These are phyloP conservation scores for Bombus impatiens DNA, from an alignment of 1,140 invertebrate species.

Conservation along the genomic window DNA sequence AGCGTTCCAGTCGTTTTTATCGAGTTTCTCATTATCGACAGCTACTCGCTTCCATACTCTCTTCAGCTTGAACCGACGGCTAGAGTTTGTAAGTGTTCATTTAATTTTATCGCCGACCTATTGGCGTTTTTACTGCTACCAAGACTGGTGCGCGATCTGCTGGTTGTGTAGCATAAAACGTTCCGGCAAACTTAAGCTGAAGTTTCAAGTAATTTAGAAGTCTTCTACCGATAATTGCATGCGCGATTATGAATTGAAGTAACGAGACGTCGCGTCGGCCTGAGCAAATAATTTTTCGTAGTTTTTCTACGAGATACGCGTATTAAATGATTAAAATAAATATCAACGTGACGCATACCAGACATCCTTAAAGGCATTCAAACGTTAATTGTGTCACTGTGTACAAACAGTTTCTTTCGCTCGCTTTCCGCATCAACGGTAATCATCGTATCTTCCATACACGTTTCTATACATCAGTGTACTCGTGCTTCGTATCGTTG, in stretches of 20 bases:
- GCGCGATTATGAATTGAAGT: background rate
- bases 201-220: conserved; percentile 25
- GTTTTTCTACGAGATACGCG: background rate
- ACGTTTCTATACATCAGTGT: background rate
- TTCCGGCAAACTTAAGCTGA: background rate
- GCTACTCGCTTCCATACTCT: conserved; percentile 44
- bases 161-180: background rate
- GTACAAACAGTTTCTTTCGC: background rate
- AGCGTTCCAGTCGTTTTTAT: conserved; percentile 56
- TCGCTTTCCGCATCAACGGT: background rate
- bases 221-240: background rate
- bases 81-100: conserved; percentile 40
- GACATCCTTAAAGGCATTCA: background rate
- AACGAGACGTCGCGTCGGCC: background rate
- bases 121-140: conserved; percentile 54
- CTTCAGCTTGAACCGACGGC: conserved; percentile 5
- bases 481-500: background rate
- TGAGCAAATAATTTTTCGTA: background rate
- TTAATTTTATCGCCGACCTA: conserved; percentile 59
- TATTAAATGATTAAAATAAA: background rate
- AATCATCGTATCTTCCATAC: background rate
- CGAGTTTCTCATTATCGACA: conserved; percentile 58
- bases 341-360: background rate
- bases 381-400: conserved; percentile 7
- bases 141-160: conserved; percentile 4